Evolutionary conservation across 2,888 invertebrate species (phyloP).

Genomic region (Chaitophorus viminalis): DNA sequence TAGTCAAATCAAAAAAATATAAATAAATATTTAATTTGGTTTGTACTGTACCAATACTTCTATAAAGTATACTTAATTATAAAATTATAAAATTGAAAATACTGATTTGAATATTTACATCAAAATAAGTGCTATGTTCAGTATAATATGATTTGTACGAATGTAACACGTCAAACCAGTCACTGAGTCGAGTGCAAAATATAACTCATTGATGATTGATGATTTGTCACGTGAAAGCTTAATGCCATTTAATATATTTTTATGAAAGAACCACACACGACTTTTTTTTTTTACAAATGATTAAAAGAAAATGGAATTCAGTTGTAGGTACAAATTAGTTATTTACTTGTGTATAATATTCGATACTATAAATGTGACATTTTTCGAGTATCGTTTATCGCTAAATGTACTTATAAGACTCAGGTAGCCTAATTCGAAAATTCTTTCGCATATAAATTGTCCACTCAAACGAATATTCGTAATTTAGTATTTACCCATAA

Average conservation of each 20-base stretch:
- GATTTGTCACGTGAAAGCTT: not conserved
- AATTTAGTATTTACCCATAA: not conserved
- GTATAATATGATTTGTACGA: no score
- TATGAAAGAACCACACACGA: not conserved
- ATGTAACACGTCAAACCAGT: not conserved
- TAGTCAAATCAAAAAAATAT: no score
- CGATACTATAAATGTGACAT: not conserved
- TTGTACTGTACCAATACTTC: no score
- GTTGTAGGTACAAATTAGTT: not conserved
- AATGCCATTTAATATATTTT: not conserved
- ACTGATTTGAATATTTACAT: no score
- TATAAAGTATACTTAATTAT: no score
- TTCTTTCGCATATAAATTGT: not conserved
- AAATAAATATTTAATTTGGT: no score
- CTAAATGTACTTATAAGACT: not conserved
- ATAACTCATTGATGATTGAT: not conserved
- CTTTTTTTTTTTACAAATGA: not conserved
- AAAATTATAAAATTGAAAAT: no score
- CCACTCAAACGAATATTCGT: not conserved
- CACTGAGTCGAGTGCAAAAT: not conserved
- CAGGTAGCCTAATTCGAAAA: not conserved
- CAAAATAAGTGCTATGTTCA: no score
- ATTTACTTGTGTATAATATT: not conserved
- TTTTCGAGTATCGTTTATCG: not conserved
- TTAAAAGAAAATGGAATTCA: not conserved